Conservation (phyloP, 2,888 invertebrate species). For the Nomada lathburiana region DNA sequence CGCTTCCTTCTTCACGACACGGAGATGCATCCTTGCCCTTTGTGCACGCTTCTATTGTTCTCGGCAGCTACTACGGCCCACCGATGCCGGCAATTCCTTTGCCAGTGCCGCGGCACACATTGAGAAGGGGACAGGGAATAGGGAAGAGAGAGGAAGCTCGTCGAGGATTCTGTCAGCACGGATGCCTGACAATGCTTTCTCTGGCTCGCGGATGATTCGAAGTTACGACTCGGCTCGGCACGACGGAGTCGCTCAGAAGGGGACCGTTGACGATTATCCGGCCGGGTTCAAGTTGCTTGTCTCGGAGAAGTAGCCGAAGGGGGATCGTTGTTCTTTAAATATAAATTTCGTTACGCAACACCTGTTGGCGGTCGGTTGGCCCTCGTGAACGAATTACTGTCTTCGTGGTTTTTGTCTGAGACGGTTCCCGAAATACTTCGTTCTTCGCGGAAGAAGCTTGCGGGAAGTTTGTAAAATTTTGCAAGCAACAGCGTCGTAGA, state of each 20-base stretch:
- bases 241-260: background rate
- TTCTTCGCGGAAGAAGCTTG: no score
- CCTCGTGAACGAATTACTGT: background rate
- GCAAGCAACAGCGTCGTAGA: background rate
- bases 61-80: slow-evolving; percentile 19
- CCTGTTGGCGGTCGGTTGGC: slow-evolving; percentile 39
- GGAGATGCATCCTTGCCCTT: slow-evolving; percentile 56
- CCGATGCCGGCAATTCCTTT: slow-evolving; percentile 49
- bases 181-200: slow-evolving; percentile 2
- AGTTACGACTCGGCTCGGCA: slow-evolving; percentile 5
- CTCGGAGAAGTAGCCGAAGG: background rate
- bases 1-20: slow-evolving; percentile 57
- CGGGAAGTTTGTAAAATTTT: background rate
- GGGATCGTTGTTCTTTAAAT: slow-evolving; percentile 34
- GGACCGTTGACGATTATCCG: background rate
- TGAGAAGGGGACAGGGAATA: background rate
- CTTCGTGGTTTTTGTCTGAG: background rate
- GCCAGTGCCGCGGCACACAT: background rate
- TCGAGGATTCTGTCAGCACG: slow-evolving; percentile 4
- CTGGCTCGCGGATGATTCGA: background rate
- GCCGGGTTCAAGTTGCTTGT: background rate
- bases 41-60: slow-evolving; percentile 50
- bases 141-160: background rate
- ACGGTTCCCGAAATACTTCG: background rate
- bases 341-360: slow-evolving; percentile 49